Base-by-base conservation (phyloP, 2,888 invertebrate species). In the Tryphoninae sp. region DNA sequence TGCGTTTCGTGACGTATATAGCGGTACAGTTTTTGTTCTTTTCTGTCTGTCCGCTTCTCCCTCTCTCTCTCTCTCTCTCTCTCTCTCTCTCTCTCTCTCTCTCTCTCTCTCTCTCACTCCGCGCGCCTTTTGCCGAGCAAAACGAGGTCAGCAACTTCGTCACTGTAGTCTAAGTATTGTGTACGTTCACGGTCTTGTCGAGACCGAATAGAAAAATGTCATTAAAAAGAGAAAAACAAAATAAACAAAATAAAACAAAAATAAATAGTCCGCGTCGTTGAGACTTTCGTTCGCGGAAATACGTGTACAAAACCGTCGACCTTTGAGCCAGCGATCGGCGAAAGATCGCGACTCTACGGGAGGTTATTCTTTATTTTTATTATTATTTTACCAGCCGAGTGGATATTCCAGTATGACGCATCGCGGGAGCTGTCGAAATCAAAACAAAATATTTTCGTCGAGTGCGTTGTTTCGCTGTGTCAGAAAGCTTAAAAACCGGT, bases 401-500 rank as follows among this genome's bases (percentile, higher is more conserved):
- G 59, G 59, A 26, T 53, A 62, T 72, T 62, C 49, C 40, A 58
- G 33, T 19, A 19, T 62, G 72, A 62, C 72, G 61, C 72, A 40
- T 33, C 62, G n/a, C 8, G 19, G 16, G 19, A 55, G 65, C 13
- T 19, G 23, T 42, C 55, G 2, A 58, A 74, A 58, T 55, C 64
- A 65, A 74, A 74, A 74, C 64, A 58, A 65, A 64, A 65, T 45
- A 58, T 51, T 58, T 16, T 55, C 16, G 33, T 6, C 61, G 49
- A 49, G n/a, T 26, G 13, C 9, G 33, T 33, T 33, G 26, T 26
- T 6, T 33, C 4, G 6, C 6, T 33, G 33, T 33, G n/a, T 51
- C 13, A n/a, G 9, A 55, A 55, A 53, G 53, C 49, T 13, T 13
- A 53, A 68, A 69, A 74, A 74, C 74, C 74, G 74, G 74, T 74